phyloP scores from a whole-genome alignment of 2,797 vertebrate species.

The Threskiornis aethiopicus region DNA sequence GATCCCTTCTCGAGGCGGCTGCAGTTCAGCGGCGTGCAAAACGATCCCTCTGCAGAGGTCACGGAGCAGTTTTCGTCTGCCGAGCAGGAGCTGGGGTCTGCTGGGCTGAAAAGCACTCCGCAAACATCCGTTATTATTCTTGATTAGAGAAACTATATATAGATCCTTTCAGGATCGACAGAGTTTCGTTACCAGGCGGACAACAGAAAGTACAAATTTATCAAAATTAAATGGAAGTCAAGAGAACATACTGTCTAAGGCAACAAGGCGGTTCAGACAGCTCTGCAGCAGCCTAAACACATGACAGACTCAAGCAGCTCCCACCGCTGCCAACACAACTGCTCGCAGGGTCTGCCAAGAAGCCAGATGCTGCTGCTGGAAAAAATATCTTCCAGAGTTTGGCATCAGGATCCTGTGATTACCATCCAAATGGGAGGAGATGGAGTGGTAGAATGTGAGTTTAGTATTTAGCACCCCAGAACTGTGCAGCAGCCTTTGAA shows the following conservation, averaged over 20 bases:
- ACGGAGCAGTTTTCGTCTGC: fast-evolving
- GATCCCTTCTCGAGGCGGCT: not conserved
- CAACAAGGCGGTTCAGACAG: constrained; percentile 68
- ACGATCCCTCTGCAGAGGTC: not conserved
- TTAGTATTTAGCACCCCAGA: constrained; percentile 76
- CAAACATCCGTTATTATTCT: not conserved
- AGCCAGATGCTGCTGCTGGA: constrained; percentile 82
- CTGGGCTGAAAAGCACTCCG: not conserved
- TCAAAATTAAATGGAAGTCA: constrained; percentile 28
- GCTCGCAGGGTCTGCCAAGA: constrained; percentile 70
- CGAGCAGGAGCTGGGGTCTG: not conserved
- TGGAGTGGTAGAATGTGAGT: constrained; percentile 73
- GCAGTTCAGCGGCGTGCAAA: not conserved
- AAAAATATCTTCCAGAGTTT: constrained; percentile 82
- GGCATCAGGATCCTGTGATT: constrained; percentile 73
- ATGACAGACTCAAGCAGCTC: constrained; percentile 74
- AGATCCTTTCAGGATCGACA: not conserved
- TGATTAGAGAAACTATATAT: not conserved
- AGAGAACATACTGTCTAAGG: constrained; percentile 70
- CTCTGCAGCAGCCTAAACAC: constrained; percentile 77
- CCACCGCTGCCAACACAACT: constrained; percentile 75
- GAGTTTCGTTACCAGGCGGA: not conserved
- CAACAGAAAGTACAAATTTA: not conserved
- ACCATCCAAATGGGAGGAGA: constrained; percentile 75
- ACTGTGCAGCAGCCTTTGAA: constrained; percentile 75